These are phyloP conservation scores for Felis chaus DNA, from an alignment of 2,113 vertebrate species.

Conservation along the genomic window DNA sequence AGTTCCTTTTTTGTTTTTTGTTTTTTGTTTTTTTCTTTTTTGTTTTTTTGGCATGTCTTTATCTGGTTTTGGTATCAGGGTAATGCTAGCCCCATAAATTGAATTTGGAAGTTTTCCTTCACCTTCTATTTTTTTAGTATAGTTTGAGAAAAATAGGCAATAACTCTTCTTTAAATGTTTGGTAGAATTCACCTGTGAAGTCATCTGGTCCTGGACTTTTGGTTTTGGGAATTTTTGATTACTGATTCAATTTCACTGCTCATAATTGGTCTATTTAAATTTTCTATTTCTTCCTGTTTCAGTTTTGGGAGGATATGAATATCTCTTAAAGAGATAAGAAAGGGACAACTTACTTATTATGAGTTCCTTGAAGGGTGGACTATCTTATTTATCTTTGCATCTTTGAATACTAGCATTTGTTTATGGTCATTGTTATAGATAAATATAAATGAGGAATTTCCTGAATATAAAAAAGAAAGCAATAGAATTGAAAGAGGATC, in stretches of 20 bases:
- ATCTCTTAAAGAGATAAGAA: slow-evolving; percentile 42
- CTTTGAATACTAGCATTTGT: background rate
- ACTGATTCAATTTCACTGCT: background rate
- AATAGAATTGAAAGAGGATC: background rate
- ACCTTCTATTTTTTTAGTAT: background rate
- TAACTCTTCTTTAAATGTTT: background rate
- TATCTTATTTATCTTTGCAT: background rate
- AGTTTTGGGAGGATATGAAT: background rate
- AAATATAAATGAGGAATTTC: slow-evolving; percentile 24
- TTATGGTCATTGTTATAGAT: slow-evolving; percentile 1
- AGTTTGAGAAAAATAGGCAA: background rate
- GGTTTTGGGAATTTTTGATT: background rate
- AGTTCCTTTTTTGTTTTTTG: background rate
- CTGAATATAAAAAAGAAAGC: slow-evolving; percentile 14
- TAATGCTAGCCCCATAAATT: background rate
- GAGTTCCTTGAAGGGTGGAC: background rate
- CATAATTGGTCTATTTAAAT: background rate
- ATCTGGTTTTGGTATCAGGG: background rate
- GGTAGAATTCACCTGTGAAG: background rate
- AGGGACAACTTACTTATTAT: background rate
- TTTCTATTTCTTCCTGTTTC: background rate
- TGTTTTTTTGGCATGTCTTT: background rate
- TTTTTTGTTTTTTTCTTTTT: background rate
- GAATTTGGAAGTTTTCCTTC: background rate
- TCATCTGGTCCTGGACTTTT: background rate